Conservation (phyloP, 2,797 vertebrate species). For the Coccyzus lansbergi region DNA sequence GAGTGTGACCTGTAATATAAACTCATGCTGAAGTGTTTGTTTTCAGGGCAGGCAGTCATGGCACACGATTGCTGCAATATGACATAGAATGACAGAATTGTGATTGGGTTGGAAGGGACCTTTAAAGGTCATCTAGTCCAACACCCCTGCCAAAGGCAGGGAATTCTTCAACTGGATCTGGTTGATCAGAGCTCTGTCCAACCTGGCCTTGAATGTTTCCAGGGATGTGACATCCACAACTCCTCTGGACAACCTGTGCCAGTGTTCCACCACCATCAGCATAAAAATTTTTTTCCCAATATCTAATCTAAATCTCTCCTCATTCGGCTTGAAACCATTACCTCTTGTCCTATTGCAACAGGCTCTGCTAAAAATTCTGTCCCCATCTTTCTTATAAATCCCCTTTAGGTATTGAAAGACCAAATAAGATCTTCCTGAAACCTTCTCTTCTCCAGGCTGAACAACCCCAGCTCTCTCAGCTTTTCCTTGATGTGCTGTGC, state of each 20-base stretch:
- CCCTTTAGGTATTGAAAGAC: no score
- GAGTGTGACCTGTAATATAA: not conserved
- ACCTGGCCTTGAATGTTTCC: not conserved
- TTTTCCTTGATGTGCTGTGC: not conserved
- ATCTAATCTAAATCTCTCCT: no score
- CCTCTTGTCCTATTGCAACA: no score
- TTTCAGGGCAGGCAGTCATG: not conserved
- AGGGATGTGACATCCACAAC: not conserved
- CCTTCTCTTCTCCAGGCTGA: no score
- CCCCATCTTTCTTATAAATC: no score
- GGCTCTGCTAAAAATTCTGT: no score
- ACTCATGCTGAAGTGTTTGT: not conserved
- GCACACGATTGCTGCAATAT: not conserved
- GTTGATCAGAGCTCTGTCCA: not conserved
- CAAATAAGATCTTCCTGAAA: no score
- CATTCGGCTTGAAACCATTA: no score
- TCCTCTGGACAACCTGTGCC: not conserved
- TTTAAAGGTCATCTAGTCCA: not conserved
- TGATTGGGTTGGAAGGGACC: not conserved
- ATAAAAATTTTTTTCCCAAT: no score
- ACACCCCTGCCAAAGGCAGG: not conserved
- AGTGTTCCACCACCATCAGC: not conserved
- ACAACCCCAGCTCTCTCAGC: no score
- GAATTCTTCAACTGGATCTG: not conserved
- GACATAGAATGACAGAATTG: rapidly evolving